Conservation (phyloP, 2,888 invertebrate species). For the Leptinotarsa rubiginosa region DNA sequence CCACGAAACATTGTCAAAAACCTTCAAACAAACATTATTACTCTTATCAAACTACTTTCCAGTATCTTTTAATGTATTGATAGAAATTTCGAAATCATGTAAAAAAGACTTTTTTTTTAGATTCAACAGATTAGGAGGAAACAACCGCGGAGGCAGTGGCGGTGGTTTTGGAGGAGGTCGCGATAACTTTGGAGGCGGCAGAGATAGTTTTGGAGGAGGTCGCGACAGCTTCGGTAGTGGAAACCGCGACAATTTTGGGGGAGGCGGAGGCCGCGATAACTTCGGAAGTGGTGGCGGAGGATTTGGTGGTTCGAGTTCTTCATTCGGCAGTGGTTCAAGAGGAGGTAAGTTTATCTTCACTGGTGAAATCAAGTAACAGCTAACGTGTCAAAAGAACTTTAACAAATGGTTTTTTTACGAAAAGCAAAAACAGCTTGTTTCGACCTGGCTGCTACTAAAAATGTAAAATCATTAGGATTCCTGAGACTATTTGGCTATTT, state of each 20-base stretch:
- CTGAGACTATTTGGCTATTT: too few relatives aligned
- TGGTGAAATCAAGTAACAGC: too few relatives aligned
- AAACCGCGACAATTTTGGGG: slow-evolving; percentile 28
- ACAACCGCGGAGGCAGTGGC: slow-evolving; percentile 28
- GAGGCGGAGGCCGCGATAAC: slow-evolving; percentile 27
- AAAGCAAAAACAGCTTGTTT: background rate
- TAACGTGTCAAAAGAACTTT: too few relatives aligned
- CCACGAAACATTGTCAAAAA: too few relatives aligned
- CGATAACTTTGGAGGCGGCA: slow-evolving; percentile 46
- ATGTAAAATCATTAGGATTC: too few relatives aligned
- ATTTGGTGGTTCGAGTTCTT: slow-evolving; percentile 51
- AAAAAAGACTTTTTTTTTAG: slow-evolving; percentile 20
- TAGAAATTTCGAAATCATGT: background rate
- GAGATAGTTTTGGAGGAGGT: slow-evolving; percentile 27
- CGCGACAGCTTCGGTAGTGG: slow-evolving; percentile 34
- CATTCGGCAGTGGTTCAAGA: slow-evolving; percentile 29
- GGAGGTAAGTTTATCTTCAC: slow-evolving; percentile 7
- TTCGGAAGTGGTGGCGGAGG: slow-evolving; percentile 30
- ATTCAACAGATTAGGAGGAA: slow-evolving; percentile 48
- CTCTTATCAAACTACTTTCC: too few relatives aligned
- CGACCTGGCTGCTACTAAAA: too few relatives aligned
- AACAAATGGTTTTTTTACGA: background rate
- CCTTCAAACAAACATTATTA: too few relatives aligned
- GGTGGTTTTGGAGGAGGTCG: slow-evolving; percentile 48
- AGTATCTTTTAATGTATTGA: background rate